These are phyloP conservation scores for Leptoteleia sp. DNA, from an alignment of 1,140 invertebrate genomes.

Conservation along the genomic window DNA sequence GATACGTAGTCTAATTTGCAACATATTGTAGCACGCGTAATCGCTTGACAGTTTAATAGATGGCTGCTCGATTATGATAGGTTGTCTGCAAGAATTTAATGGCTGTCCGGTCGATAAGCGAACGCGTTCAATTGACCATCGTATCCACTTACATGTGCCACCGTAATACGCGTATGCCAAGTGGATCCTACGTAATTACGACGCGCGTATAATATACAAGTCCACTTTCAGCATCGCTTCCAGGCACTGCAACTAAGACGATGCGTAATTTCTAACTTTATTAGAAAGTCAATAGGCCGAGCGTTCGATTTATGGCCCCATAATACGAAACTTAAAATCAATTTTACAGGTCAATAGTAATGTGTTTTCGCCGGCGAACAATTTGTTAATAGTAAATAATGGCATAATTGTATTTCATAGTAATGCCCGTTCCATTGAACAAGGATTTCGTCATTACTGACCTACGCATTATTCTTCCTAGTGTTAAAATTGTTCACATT, in stretches of 20 bases:
- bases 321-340: too few species aligned
- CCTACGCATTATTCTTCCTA: neutral
- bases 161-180: conserved; percentile 41
- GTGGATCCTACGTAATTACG: conserved; percentile 30
- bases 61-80: conserved; percentile 55
- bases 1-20: conserved; percentile 46
- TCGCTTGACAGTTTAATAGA: conserved; percentile 55
- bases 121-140: conserved; percentile 51
- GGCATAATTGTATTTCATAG: neutral
- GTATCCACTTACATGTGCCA: conserved; percentile 51
- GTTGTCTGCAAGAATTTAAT: conserved; percentile 60
- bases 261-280: too few species aligned
- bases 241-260: conserved; percentile 18
- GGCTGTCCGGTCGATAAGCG: conserved; percentile 30
- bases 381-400: conserved; percentile 25
- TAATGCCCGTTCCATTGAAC: neutral
- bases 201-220: conserved; percentile 21
- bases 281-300: too few species aligned
- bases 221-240: conserved; percentile 32
- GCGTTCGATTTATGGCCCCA: too few species aligned
- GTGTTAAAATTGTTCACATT: too few species aligned
- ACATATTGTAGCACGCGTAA: conserved; percentile 33
- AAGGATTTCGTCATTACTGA: neutral
- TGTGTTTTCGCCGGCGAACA: too few species aligned
- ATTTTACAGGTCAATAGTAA: too few species aligned